Conservation (phyloP, 2,888 invertebrate genomes). For the Andrena camellia region DNA sequence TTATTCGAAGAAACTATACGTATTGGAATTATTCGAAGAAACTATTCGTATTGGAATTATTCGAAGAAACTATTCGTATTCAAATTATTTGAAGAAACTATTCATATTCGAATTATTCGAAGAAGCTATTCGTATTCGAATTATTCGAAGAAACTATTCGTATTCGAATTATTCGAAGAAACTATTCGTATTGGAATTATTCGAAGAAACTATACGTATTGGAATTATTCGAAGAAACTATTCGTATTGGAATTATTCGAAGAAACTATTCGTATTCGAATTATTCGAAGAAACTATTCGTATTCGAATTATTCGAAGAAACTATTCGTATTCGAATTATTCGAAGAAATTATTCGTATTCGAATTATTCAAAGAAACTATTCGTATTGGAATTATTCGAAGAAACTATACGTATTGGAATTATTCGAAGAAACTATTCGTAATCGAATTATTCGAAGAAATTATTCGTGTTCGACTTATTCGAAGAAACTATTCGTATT, state of each 20-base stretch:
- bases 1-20: too few species aligned
- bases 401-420: too few species aligned
- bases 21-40: conserved; percentile 44
- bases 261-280: background rate
- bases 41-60: background rate
- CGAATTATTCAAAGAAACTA: too few species aligned
- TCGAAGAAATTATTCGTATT: too few species aligned
- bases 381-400: too few species aligned
- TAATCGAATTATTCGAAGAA: too few species aligned
- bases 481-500: too few species aligned
- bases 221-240: conserved; percentile 19
- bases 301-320: conserved; percentile 21
- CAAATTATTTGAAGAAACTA: conserved; percentile 23
- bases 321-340: too few species aligned
- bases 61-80: conserved; percentile 13
- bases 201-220: conserved; percentile 14
- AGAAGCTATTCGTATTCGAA: background rate
- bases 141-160: conserved; percentile 19
- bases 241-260: conserved; percentile 10
- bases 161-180: conserved; percentile 15
- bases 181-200: background rate
- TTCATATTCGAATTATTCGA: conserved; percentile 7
- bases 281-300: conserved; percentile 16
- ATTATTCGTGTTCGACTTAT: too few species aligned
- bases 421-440: too few species aligned